Percentiles rank a stretch among this genome's conserved stretches.
Conservation (phyloP, 1,140 invertebrate species). For the Tetragnatha versicolor region DNA sequence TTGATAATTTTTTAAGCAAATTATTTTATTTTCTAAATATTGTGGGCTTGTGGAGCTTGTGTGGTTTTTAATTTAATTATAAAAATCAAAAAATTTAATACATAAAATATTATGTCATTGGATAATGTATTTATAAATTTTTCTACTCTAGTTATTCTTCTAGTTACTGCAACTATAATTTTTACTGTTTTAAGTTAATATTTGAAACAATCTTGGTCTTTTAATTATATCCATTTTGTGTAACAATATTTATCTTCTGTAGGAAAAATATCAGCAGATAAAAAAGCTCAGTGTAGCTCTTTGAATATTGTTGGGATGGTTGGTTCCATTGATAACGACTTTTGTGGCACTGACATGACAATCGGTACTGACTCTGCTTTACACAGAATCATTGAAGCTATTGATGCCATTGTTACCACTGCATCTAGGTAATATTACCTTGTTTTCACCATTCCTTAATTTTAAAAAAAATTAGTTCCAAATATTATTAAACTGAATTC, state of each 20-base stretch:
- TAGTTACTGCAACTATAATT: not conserved
- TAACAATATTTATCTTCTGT: not conserved
- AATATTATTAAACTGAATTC: too few species aligned
- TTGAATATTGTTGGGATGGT: slow-evolving; percentile 97
- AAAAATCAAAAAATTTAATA: too few species aligned
- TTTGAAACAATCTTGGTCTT: not conserved
- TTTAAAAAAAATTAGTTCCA: too few species aligned
- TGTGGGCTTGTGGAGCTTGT: too few species aligned
- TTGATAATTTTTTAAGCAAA: too few species aligned
- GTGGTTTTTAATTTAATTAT: too few species aligned
- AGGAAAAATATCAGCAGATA: slow-evolving; percentile 80
- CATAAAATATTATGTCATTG: too few species aligned
- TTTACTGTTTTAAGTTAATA: not conserved
- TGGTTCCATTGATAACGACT: slow-evolving; percentile 99
- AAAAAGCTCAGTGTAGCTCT: slow-evolving; percentile 76
- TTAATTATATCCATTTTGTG: not conserved
- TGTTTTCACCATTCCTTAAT: too few species aligned
- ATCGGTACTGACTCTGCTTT: slow-evolving; percentile 96
- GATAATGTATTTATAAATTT: too few species aligned
- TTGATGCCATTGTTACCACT: slow-evolving; percentile 97
- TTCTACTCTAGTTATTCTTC: too few species aligned
- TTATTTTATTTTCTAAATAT: too few species aligned
- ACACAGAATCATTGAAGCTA: slow-evolving; percentile 97
- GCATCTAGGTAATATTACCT: slow-evolving; percentile 71
- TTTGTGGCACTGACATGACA: slow-evolving; percentile 99